These are phyloP conservation scores for Dorcus hopei DNA, from an alignment of 2,888 invertebrate species.

Conservation along the genomic window DNA sequence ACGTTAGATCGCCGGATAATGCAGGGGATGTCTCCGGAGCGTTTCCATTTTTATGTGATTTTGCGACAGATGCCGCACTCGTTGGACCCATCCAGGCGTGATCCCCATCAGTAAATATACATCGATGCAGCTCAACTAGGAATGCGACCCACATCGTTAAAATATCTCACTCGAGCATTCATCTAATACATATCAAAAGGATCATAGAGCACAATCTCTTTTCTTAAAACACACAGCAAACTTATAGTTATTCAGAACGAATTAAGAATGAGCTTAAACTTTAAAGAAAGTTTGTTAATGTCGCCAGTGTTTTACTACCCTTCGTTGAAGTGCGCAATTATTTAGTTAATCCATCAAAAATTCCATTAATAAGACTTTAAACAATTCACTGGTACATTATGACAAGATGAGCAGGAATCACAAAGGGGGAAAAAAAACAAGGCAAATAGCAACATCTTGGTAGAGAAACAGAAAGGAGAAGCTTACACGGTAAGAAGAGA, in stretches of 20 bases:
- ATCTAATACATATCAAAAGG: not conserved
- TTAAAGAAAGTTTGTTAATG: too few species aligned
- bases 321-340: too few species aligned
- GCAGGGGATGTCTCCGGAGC: conserved; percentile 13
- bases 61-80: conserved; percentile 19
- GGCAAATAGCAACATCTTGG: too few species aligned
- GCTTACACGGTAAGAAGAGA: too few species aligned
- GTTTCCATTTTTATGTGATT: conserved; percentile 21
- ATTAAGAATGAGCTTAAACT: conserved; percentile 2
- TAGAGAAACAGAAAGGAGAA: too few species aligned
- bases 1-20: conserved; percentile 15
- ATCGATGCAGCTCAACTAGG: conserved; percentile 13
- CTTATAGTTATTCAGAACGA: conserved; percentile 6
- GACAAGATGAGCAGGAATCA: too few species aligned
- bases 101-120: conserved; percentile 23
- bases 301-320: too few species aligned
- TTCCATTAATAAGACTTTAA: too few species aligned
- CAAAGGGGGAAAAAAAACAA: too few species aligned
- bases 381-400: too few species aligned
- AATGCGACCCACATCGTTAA: conserved; percentile 26
- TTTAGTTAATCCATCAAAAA: too few species aligned
- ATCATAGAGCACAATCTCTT: conserved; percentile 3
- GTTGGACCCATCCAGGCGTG: conserved; percentile 18
- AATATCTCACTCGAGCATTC: conserved; percentile 26
- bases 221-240: not conserved